phyloP scores from a whole-genome alignment of 2,113 vertebrate species.

The Salvator merianae region DNA sequence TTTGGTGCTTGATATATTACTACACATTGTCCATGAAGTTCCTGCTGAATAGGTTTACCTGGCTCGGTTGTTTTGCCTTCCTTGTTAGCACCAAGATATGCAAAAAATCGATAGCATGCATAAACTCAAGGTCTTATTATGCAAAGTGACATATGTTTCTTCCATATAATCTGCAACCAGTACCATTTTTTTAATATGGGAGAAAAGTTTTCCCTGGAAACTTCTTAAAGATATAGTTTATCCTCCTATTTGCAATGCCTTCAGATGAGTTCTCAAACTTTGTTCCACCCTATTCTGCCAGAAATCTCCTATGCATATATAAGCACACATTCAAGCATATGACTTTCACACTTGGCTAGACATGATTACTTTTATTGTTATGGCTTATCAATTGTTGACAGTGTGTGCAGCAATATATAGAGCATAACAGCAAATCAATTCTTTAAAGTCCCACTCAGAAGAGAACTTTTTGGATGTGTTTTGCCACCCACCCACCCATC shows the following conservation, averaged over 20 bases:
- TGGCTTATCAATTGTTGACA: constrained; percentile 24
- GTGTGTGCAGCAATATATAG: not conserved
- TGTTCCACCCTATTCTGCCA: not conserved
- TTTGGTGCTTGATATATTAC: not conserved
- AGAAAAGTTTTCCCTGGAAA: not conserved
- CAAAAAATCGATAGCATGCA: not conserved
- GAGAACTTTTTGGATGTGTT: not conserved
- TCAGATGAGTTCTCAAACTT: not conserved
- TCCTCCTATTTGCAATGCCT: not conserved
- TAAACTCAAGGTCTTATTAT: not conserved
- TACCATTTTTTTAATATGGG: not conserved
- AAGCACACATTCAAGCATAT: constrained; percentile 11
- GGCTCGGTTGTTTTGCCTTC: not conserved
- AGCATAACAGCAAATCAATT: not conserved
- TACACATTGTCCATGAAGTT: not conserved
- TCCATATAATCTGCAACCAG: not conserved
- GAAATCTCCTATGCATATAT: not conserved
- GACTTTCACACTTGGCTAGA: constrained; percentile 16
- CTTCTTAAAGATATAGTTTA: not conserved
- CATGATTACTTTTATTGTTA: constrained; percentile 5
- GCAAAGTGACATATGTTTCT: not conserved
- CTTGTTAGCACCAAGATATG: not conserved
- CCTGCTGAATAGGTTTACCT: not conserved
- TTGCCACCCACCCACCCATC: not conserved
- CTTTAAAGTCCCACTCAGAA: not conserved